Evolutionary conservation across 2,888 invertebrate species (phyloP), one percentile per base, ranked within the genome.

Genomic region (Globia sparganii): DNA sequence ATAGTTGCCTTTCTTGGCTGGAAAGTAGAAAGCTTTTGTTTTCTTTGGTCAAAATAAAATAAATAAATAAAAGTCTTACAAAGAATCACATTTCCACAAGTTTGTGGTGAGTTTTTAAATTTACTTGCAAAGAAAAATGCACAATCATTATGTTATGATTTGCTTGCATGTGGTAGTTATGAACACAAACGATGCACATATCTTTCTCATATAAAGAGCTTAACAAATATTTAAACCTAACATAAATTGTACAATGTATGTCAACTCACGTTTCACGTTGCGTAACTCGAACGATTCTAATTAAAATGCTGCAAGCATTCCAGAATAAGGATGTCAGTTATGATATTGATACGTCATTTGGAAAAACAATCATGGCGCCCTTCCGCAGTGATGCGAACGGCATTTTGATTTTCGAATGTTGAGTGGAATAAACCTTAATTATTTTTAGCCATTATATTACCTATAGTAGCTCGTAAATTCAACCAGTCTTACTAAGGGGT

Each of bases 261-360:
- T 73, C 76, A 71, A 73, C 72, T 56, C 69, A 72, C 46, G 73
- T 84, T 78, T 75, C 76, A 71, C 53, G 73, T 85, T 87, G 71
- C 81, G 78, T 71, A 76, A 84, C 78, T 72, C 68, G 77, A 49
- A 72, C 59, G 66, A 58, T 56, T 53, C 65, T 85, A 84, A 88
- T 88, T 87, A 81, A 84, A 85, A 88, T 88, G 85, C 88, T 72
- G 75, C 49, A 46, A 67, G 81, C 84, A 78, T 81, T 67, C 62
- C 81, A 75, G 78, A 84, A 82, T 85, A 85, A 85, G 88, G 87
- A 86, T 88, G 87, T 78, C 84, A 80, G 76, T 66, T 56, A 80
- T 86, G 73, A 84, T 87, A 82, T 78, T 73, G 84, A 62, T 75
- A 81, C 77, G 73, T 70, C 77, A 81, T 80, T 88, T 83, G 66